These are phyloP conservation scores for Nymphicus hollandicus DNA, from an alignment of 2,113 vertebrate species.

Conservation along the genomic window DNA sequence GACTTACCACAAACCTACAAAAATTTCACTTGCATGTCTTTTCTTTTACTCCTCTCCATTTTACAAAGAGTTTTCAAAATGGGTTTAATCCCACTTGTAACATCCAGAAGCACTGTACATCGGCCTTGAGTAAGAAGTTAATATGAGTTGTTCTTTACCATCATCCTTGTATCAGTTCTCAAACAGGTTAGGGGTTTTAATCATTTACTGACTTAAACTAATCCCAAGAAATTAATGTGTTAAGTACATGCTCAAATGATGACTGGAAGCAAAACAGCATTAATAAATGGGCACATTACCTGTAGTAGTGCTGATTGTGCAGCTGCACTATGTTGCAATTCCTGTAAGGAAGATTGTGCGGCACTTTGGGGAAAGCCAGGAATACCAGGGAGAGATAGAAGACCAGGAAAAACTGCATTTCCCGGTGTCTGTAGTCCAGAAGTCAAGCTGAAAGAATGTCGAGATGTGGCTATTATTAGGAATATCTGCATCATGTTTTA, in stretches of 20 bases:
- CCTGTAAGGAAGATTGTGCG: conserved; percentile 82
- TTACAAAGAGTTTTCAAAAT: not conserved
- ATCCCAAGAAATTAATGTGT: not conserved
- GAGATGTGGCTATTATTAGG: not conserved
- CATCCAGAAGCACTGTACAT: not conserved
- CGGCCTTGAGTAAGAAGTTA: not conserved
- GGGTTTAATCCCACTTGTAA: not conserved
- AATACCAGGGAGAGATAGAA: conserved; percentile 91
- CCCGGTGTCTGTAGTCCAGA: conserved; percentile 86
- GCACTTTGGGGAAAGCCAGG: conserved; percentile 88
- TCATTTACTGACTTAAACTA: not conserved
- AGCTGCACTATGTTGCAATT: conserved; percentile 85
- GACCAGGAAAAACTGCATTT: conserved; percentile 86
- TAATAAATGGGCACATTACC: conserved; percentile 66
- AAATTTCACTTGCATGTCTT: not conserved
- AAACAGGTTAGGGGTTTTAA: not conserved
- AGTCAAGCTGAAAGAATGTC: conserved; percentile 76
- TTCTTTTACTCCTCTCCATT: not conserved
- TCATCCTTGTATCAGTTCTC: not conserved
- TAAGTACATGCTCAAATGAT: not conserved
- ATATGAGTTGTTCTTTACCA: not conserved
- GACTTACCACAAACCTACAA: not conserved
- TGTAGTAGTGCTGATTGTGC: conserved; percentile 90
- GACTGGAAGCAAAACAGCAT: not conserved
- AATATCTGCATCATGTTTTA: not conserved